Percentiles rank a stretch among this genome's conserved stretches.
phyloP scores from a whole-genome alignment of 2,113 vertebrate genomes.

The Antennarius striatus region DNA sequence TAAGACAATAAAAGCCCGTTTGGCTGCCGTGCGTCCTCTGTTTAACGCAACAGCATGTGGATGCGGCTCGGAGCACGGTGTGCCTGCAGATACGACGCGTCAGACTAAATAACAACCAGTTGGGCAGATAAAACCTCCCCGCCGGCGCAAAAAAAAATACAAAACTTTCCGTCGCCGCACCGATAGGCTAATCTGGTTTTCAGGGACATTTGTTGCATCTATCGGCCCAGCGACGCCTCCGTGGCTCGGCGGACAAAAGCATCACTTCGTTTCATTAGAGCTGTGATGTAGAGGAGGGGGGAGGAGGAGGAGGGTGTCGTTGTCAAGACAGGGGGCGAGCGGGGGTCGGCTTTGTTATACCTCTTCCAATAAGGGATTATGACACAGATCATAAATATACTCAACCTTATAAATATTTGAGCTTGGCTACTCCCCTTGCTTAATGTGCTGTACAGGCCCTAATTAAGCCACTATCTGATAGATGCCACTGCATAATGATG shows the following conservation, averaged over 20 bases:
- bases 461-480: constrained; percentile 83
- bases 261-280: neutral
- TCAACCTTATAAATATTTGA: constrained; percentile 85
- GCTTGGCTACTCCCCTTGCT: constrained; percentile 76
- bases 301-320: constrained; percentile 1
- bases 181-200: constrained; percentile 39
- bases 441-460: constrained; percentile 82
- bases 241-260: neutral
- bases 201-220: constrained; percentile 31
- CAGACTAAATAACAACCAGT: constrained; percentile 40
- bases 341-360: constrained; percentile 51
- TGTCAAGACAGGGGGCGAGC: neutral
- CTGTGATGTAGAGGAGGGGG: neutral
- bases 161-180: constrained; percentile 8
- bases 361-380: constrained; percentile 75
- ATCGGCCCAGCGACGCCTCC: neutral
- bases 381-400: constrained; percentile 83
- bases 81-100: constrained; percentile 12
- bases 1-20: constrained; percentile 43
- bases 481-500: constrained; percentile 80
- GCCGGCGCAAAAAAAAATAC: constrained; percentile 13
- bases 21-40: neutral
- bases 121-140: constrained; percentile 54
- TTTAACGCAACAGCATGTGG: too few relatives aligned
- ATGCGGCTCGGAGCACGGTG: neutral